Conservation (phyloP, 2,888 invertebrate species). For the Platypus cylindrus region DNA sequence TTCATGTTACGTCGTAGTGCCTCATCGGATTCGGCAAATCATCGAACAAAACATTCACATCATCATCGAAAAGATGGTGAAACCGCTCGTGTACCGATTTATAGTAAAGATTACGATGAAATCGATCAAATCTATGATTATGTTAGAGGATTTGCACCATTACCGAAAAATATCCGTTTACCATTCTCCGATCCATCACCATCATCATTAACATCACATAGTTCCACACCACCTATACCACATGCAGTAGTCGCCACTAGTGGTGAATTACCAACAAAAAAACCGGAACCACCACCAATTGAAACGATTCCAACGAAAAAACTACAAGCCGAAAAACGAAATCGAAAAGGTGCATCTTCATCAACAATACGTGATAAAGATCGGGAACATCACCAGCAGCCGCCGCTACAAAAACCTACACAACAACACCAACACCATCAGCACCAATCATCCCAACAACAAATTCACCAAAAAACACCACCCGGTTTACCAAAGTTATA, state of each 20-base stretch:
- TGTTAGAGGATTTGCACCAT: slow-evolving; percentile 81
- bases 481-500: slow-evolving; percentile 61
- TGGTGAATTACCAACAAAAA: too few relatives aligned
- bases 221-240: slow-evolving; percentile 32
- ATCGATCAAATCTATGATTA: slow-evolving; percentile 96
- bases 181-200: slow-evolving; percentile 44
- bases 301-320: slow-evolving; percentile 84
- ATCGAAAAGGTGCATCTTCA: slow-evolving; percentile 53
- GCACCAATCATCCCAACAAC: too few relatives aligned
- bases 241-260: slow-evolving; percentile 34
- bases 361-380: slow-evolving; percentile 39
- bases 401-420: slow-evolving; percentile 31
- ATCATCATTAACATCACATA: slow-evolving; percentile 35
- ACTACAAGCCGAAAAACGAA: slow-evolving; percentile 58
- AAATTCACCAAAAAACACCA: slow-evolving; percentile 42
- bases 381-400: too few relatives aligned
- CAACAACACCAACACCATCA: slow-evolving; percentile 36
- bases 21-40: slow-evolving; percentile 56
- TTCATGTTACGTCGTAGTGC: slow-evolving; percentile 64
- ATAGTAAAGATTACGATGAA: slow-evolving; percentile 80
- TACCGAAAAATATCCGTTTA: slow-evolving; percentile 67
- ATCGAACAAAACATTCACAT: slow-evolving; percentile 39
- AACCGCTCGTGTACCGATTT: slow-evolving; percentile 44
- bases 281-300: slow-evolving; percentile 83
- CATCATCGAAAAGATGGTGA: slow-evolving; percentile 45